phyloP scores from a whole-genome alignment of 1,140 invertebrate genomes.

The Drosophila tani region DNA sequence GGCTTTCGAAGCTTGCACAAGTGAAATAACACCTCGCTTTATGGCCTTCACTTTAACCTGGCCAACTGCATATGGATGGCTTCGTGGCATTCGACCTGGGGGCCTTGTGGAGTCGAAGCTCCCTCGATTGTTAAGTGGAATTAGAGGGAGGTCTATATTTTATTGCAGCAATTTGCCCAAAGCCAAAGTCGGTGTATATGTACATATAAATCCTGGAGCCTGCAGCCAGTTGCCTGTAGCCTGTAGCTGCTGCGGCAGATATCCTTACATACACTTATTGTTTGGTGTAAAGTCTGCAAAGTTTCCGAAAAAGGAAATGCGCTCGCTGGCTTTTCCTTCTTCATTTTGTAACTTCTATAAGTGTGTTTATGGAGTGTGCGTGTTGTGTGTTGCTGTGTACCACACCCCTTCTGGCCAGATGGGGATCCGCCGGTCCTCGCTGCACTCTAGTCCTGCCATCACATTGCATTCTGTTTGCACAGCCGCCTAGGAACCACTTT shows the following conservation, averaged over 20 bases:
- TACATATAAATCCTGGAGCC: conserved; percentile 17
- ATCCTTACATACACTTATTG: conserved; percentile 4
- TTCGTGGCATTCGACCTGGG: conserved; percentile 5
- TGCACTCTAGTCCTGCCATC: conserved; percentile 22
- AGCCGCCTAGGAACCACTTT: conserved; percentile 43
- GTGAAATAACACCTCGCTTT: not conserved
- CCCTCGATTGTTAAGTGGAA: conserved; percentile 34
- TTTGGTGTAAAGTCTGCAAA: conserved; percentile 51
- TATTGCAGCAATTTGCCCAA: conserved; percentile 36
- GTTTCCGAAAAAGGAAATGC: conserved; percentile 63
- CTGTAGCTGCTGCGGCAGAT: conserved; percentile 2
- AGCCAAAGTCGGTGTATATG: conserved; percentile 24
- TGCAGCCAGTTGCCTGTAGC: not conserved
- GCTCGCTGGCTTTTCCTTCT: conserved; percentile 47
- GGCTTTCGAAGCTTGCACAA: conserved; percentile 7
- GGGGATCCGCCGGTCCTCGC: conserved; percentile 14
- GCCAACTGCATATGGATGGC: conserved; percentile 17
- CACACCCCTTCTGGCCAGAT: conserved; percentile 1
- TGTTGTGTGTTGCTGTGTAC: not conserved
- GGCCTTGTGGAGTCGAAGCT: conserved; percentile 3
- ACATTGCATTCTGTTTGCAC: conserved; percentile 62
- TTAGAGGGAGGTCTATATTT: conserved; percentile 34
- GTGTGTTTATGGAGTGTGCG: conserved; percentile 37
- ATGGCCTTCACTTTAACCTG: conserved; percentile 1
- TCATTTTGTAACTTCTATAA: conserved; percentile 41